Conservation (phyloP, 2,113 vertebrate species). For the Hypocryptadius cinnamomeus region DNA sequence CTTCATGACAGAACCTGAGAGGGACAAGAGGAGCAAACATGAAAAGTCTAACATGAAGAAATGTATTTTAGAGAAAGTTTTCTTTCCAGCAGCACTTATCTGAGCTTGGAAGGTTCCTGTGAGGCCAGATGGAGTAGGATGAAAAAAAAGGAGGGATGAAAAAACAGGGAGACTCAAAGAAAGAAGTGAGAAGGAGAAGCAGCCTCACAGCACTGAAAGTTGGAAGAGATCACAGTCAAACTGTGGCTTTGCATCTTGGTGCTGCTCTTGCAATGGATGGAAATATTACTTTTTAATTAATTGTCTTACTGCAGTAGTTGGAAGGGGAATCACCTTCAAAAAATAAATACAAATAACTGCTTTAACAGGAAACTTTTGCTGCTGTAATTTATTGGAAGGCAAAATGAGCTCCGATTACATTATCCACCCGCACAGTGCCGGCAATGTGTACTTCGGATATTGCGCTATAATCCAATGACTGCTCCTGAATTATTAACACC, state of each 20-base stretch:
- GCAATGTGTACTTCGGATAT: conserved; percentile 66
- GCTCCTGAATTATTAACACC: conserved; percentile 72
- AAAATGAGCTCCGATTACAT: conserved; percentile 68
- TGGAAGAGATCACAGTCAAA: conserved; percentile 19
- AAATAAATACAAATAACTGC: conserved; percentile 54
- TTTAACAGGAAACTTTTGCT: conserved; percentile 64
- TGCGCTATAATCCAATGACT: conserved; percentile 71
- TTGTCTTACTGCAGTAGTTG: conserved; percentile 47
- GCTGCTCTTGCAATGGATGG: neutral
- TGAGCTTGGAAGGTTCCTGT: neutral
- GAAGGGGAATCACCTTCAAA: conserved; percentile 41
- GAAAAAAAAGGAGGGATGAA: neutral
- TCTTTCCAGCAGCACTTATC: neutral
- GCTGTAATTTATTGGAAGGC: conserved; percentile 69
- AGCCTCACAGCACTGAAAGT: neutral
- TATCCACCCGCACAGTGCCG: conserved; percentile 64
- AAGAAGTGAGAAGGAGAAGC: neutral
- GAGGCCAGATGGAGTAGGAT: neutral
- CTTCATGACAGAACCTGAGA: neutral
- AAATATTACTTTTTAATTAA: conserved; percentile 71
- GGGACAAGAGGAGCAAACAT: neutral
- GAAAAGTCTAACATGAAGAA: neutral
- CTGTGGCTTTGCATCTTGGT: neutral
- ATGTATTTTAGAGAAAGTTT: neutral
- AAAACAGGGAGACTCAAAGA: neutral